phyloP scores from a whole-genome alignment of 2,888 invertebrate species.

The Drosophila falleni region DNA sequence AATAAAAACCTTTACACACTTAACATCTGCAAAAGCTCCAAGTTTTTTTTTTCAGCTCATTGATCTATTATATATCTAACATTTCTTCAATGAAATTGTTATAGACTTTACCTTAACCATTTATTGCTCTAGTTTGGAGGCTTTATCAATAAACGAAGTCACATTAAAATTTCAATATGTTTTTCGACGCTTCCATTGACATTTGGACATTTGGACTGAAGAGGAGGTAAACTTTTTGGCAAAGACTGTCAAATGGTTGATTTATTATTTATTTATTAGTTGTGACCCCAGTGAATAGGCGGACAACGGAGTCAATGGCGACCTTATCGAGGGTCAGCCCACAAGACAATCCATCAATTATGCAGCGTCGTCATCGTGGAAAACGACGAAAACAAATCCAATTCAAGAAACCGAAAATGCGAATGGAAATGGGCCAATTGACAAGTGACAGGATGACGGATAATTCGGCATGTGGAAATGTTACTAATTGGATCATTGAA shows the following conservation, averaged over 20 bases:
- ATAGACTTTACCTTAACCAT: not conserved
- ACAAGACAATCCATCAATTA: slow-evolving; percentile 75
- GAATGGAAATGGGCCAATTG: slow-evolving; percentile 53
- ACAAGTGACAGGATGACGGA: slow-evolving; percentile 69
- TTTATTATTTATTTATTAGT: slow-evolving; percentile 71
- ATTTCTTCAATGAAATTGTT: not conserved
- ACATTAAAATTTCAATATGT: slow-evolving; percentile 61
- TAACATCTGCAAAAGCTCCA: too few relatives aligned
- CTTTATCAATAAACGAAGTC: slow-evolving; percentile 48
- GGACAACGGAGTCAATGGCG: slow-evolving; percentile 14
- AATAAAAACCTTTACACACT: too few relatives aligned
- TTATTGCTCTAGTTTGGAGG: slow-evolving; percentile 3
- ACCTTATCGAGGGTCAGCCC: slow-evolving; percentile 27
- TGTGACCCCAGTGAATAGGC: slow-evolving; percentile 17
- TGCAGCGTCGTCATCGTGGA: slow-evolving; percentile 49
- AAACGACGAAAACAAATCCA: slow-evolving; percentile 66
- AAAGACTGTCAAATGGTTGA: slow-evolving; percentile 60
- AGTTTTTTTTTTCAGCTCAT: too few relatives aligned
- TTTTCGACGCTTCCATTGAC: slow-evolving; percentile 21
- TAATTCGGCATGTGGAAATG: slow-evolving; percentile 47
- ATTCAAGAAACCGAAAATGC: slow-evolving; percentile 27
- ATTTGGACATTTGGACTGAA: slow-evolving; percentile 9
- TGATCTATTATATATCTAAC: not conserved
- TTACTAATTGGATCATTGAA: slow-evolving; percentile 67
- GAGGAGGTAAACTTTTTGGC: slow-evolving; percentile 44